phyloP scores from a whole-genome alignment of 1,140 invertebrate genomes.

The Trachymyrmex cornetzi region DNA sequence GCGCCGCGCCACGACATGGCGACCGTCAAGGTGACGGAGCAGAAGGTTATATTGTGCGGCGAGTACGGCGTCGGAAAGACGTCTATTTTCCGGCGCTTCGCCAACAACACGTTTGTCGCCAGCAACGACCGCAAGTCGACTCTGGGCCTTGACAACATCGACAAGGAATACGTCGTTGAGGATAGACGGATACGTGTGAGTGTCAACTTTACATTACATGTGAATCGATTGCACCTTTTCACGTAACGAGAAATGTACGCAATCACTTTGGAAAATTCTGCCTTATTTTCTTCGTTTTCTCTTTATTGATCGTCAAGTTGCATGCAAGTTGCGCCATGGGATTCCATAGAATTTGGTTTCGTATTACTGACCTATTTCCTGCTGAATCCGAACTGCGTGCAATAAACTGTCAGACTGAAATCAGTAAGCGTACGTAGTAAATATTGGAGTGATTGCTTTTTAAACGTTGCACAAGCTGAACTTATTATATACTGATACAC shows the following conservation, averaged over 20 bases:
- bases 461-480: neutral
- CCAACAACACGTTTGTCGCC: constrained; percentile 94
- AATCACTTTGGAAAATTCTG: neutral
- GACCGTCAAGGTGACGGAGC: constrained; percentile 93
- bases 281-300: neutral
- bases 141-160: constrained; percentile 96
- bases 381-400: neutral
- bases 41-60: constrained; percentile 97
- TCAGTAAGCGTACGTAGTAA: neutral
- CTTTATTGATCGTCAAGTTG: neutral
- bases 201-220: constrained; percentile 13
- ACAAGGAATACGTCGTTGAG: constrained; percentile 92
- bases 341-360: neutral
- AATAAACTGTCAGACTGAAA: neutral
- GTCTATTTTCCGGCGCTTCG: constrained; percentile 96
- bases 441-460: neutral
- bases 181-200: constrained; percentile 93
- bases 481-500: neutral
- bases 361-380: neutral
- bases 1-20: constrained; percentile 88
- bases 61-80: constrained; percentile 98
- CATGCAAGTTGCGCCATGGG: neutral
- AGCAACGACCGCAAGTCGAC: constrained; percentile 94
- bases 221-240: neutral
- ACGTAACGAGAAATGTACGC: neutral